Percentiles rank a stretch among this genome's conserved stretches.
phyloP scores from a whole-genome alignment of 2,113 vertebrate species.

The Peromyscus polionotus region DNA sequence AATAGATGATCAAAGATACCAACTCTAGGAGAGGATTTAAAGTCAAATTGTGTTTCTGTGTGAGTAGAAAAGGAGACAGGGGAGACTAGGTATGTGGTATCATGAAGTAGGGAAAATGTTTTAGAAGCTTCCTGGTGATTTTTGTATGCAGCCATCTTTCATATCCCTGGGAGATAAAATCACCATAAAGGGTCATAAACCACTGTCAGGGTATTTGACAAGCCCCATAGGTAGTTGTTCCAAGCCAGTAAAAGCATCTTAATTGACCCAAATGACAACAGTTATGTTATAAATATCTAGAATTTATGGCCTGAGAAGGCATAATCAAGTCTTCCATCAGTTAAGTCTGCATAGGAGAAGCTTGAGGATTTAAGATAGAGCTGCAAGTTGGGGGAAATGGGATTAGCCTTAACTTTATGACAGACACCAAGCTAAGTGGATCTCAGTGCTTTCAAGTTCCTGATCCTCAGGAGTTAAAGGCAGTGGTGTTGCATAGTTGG shows the following conservation, averaged over 20 bases:
- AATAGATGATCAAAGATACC: slow-evolving; percentile 69
- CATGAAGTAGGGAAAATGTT: not conserved
- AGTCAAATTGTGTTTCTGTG: slow-evolving; percentile 56
- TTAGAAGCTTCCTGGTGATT: slow-evolving; percentile 46
- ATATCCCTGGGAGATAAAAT: slow-evolving; percentile 77
- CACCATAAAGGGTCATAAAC: slow-evolving; percentile 72
- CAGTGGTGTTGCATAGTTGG: slow-evolving; percentile 55
- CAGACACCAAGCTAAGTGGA: slow-evolving; percentile 78
- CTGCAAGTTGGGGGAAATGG: slow-evolving; percentile 79
- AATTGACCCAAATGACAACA: slow-evolving; percentile 84
- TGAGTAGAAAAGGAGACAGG: slow-evolving; percentile 26
- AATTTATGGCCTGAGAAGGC: slow-evolving; percentile 82
- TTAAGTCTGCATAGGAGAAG: slow-evolving; percentile 80
- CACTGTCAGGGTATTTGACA: slow-evolving; percentile 78
- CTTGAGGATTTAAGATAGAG: slow-evolving; percentile 69
- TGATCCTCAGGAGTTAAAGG: slow-evolving; percentile 75
- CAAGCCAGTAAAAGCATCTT: slow-evolving; percentile 81
- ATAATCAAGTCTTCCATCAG: slow-evolving; percentile 78
- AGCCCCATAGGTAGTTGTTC: slow-evolving; percentile 76
- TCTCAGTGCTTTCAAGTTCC: slow-evolving; percentile 72
- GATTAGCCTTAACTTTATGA: slow-evolving; percentile 75
- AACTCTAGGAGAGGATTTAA: slow-evolving; percentile 56
- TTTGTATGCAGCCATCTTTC: slow-evolving; percentile 74
- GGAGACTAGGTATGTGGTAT: slow-evolving; percentile 57
- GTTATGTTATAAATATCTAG: slow-evolving; percentile 84